phyloP scores from a whole-genome alignment of 2,888 invertebrate genomes.

The Itoplectis maculator region DNA sequence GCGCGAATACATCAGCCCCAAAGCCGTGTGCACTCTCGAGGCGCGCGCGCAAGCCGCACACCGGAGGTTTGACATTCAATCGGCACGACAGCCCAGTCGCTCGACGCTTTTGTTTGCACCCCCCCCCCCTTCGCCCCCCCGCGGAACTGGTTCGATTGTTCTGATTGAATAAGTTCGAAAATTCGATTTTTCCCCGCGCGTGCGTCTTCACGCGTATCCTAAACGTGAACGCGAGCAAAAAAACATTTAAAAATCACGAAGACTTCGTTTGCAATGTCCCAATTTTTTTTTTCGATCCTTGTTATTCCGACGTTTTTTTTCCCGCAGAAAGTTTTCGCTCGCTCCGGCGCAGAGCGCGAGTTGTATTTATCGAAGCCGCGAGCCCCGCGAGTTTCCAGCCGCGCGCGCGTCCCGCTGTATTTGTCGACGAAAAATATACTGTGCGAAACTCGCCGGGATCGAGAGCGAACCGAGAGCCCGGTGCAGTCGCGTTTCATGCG shows the following conservation, averaged over 20 bases:
- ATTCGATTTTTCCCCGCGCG: constrained; percentile 39
- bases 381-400: constrained; percentile 14
- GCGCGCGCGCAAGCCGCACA: constrained; percentile 26
- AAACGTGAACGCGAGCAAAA: neutral
- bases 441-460: constrained; percentile 5
- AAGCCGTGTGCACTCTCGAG: constrained; percentile 5
- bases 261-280: neutral
- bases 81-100: constrained; percentile 20
- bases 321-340: constrained; percentile 14
- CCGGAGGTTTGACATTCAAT: constrained; percentile 67
- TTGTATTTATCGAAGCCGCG: constrained; percentile 25
- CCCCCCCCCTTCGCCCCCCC: constrained; percentile 62
- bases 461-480: neutral
- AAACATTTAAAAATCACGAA: neutral
- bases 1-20: constrained; percentile 32
- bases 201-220: neutral
- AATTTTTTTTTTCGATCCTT: neutral
- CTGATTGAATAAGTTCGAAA: constrained; percentile 71
- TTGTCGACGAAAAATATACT: constrained; percentile 51
- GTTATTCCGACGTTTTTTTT: constrained; percentile 24
- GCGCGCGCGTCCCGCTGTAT: neutral
- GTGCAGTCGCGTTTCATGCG: neutral
- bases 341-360: neutral
- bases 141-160: constrained; percentile 72
- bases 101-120: constrained; percentile 68